Evolutionary conservation across 2,797 vertebrate species (phyloP).

Genomic region (Onychomys torridus): DNA sequence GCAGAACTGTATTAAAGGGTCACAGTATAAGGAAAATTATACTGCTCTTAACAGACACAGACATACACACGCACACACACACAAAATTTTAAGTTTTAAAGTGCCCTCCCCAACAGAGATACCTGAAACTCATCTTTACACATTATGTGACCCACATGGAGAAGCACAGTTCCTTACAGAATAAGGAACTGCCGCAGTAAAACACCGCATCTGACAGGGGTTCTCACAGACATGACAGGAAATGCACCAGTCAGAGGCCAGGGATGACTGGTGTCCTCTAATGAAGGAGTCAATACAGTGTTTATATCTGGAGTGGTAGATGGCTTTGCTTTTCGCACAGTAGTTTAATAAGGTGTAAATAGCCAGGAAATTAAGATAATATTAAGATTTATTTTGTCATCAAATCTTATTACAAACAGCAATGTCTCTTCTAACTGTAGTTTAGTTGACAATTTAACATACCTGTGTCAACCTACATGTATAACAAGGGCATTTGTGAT

Average conservation of each 20-base stretch:
- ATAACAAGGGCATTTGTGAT: not conserved
- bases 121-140: not conserved
- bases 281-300: not conserved
- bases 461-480: not conserved
- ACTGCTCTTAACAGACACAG: not conserved
- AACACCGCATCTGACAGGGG: not conserved
- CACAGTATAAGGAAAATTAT: not conserved
- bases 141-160: not conserved
- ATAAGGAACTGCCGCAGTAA: not conserved
- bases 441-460: not conserved
- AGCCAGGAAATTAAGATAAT: too few species aligned
- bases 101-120: not conserved
- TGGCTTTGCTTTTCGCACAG: not conserved
- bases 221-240: not conserved
- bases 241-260: not conserved
- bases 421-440: not conserved
- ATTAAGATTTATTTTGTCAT: too few species aligned
- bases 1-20: not conserved
- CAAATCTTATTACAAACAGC: not conserved
- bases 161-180: not conserved
- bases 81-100: not conserved
- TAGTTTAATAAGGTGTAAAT: not conserved
- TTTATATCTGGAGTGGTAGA: not conserved
- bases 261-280: not conserved
- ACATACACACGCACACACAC: not conserved